Conservation (phyloP, 2,888 invertebrate species). For the Noctua comes region DNA sequence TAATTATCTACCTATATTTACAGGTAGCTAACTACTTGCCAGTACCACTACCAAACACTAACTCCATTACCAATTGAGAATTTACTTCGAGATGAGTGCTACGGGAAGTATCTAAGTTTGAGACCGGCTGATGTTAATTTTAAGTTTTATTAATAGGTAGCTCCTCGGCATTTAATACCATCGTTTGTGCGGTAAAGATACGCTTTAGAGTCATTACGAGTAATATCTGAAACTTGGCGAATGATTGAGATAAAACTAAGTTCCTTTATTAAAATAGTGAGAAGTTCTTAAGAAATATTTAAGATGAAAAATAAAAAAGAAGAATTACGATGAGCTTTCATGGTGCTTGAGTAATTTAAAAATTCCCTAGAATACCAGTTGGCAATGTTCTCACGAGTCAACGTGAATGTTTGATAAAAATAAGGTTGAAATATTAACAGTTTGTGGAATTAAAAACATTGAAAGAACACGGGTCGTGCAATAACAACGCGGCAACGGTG, state of each 20-base stretch:
- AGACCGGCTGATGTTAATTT: constrained; percentile 67
- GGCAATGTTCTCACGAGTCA: background rate
- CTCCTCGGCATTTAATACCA: constrained; percentile 15
- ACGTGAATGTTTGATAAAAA: constrained; percentile 7
- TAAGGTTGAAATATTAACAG: background rate
- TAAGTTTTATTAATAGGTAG: constrained; percentile 64
- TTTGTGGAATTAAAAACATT: constrained; percentile 7
- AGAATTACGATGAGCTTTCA: background rate
- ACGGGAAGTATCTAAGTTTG: constrained; percentile 67
- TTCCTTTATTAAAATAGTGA: background rate
- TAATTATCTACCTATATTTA: constrained; percentile 60
- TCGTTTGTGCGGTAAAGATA: constrained; percentile 17
- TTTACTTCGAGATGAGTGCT: constrained; percentile 60
- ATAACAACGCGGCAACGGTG: background rate
- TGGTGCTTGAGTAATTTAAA: background rate
- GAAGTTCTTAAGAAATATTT: background rate
- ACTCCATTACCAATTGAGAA: constrained; percentile 66
- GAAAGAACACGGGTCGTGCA: background rate
- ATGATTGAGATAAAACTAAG: no score
- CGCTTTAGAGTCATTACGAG: constrained; percentile 1
- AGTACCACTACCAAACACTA: constrained; percentile 58
- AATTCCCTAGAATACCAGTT: background rate
- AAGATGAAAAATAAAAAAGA: background rate
- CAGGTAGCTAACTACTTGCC: constrained; percentile 41
- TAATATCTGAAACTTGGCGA: constrained; percentile 5